Conservation (phyloP, 2,113 vertebrate species). For the Protobothrops mucrosquamatus region DNA sequence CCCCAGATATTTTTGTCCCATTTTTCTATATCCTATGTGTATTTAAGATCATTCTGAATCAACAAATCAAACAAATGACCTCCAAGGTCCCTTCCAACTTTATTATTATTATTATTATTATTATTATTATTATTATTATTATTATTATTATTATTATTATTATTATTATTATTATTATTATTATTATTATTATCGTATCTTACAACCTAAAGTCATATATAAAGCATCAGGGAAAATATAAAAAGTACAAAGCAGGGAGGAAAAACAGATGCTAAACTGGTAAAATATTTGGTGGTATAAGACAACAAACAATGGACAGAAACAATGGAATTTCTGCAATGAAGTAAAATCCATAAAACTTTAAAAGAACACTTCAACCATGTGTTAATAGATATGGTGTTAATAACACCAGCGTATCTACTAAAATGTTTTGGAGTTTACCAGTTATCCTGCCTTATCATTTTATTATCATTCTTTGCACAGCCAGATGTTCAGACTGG, state of each 20-base stretch:
- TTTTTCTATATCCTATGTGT: not conserved
- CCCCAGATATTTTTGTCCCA: not conserved
- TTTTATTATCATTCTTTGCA: not conserved
- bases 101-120: too few species aligned
- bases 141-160: too few species aligned
- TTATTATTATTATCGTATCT: too few species aligned
- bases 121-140: too few species aligned
- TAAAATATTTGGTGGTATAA: not conserved
- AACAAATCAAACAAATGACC: not conserved
- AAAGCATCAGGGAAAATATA: not conserved
- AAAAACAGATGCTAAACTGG: not conserved
- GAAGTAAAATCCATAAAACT: conserved; percentile 9
- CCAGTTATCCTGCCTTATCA: not conserved
- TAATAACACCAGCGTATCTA: not conserved
- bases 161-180: too few species aligned
- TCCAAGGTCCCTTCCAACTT: too few species aligned
- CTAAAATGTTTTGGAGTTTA: not conserved
- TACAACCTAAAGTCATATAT: not conserved
- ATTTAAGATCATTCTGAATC: not conserved
- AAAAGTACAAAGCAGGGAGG: not conserved
- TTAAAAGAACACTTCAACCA: not conserved
- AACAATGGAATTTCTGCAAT: not conserved
- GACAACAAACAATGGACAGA: not conserved
- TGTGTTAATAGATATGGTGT: not conserved
- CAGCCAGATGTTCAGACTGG: not conserved